Conservation (phyloP, 92 coral and sea anemone species). For the Virgularia gustaviana region DNA sequence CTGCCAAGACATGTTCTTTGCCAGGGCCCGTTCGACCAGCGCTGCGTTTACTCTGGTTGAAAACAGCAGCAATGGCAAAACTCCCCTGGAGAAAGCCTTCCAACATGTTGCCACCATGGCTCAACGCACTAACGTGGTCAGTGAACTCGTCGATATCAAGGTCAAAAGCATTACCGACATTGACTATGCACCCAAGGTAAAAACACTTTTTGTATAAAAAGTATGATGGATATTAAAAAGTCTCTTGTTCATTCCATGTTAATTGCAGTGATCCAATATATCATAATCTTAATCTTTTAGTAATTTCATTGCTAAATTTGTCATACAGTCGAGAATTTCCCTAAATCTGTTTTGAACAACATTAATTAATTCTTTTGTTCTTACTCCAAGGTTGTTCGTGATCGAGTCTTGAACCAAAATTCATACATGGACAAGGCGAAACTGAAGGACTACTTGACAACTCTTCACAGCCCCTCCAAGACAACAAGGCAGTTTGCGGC, state of each 20-base stretch:
- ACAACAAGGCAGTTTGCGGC: constrained; percentile 77
- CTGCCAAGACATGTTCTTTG: constrained; percentile 98
- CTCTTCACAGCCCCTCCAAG: constrained; percentile 75
- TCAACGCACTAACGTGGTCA: constrained; percentile 88
- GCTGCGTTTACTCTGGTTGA: constrained; percentile 61
- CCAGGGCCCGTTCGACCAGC: constrained; percentile 75
- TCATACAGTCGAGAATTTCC: not conserved
- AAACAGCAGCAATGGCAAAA: constrained; percentile 50
- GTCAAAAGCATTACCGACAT: constrained; percentile 72
- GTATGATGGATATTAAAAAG: not conserved
- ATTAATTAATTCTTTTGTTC: not conserved
- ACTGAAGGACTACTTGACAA: constrained; percentile 79
- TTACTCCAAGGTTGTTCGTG: constrained; percentile 68
- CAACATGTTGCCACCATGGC: constrained; percentile 70
- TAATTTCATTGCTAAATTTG: not conserved
- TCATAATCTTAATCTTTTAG: not conserved
- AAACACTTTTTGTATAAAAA: too few species aligned
- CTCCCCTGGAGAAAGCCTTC: constrained; percentile 79
- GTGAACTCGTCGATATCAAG: constrained; percentile 93
- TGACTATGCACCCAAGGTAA: constrained; percentile 87
- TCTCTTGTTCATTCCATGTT: not conserved
- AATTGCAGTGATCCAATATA: not conserved
- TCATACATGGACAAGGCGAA: constrained; percentile 88
- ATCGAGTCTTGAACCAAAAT: constrained; percentile 82
- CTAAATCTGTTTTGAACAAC: not conserved